Base-by-base conservation (phyloP, 2,797 vertebrate genomes). In the Poeciliopsis gracilis region DNA sequence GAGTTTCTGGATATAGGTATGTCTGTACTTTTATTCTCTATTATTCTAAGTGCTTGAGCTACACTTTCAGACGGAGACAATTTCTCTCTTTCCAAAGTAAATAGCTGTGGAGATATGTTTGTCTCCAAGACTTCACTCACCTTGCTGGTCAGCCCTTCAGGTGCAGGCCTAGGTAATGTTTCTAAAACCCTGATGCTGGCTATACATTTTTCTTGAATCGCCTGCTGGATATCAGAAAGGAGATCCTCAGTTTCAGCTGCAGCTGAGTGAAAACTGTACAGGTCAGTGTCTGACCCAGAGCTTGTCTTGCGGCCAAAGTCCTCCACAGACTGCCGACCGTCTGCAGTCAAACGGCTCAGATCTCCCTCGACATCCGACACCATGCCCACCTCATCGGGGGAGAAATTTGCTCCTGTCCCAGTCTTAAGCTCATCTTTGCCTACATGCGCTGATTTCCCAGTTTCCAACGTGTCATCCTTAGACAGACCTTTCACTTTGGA, bases 191-290 rank as follows among this genome's bases (percentile, higher is more conserved):
- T 25, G 3, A 86, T 80, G 13, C 55, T 89, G 81, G 89, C 84
- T 77, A 82, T 92, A 85, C 95, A 94, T 80, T 97, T 96, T 87
- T 96, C 93, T 84, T 91, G 95, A 77, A 98, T 96, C 77, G 96
- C 96, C 92, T 96, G 96, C 95, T 98, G 97, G 88, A 98, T 98
- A 90, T 99, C 97, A 73, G 95, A 96, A 23, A 98, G 95, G 90
- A 99, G 94, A 91, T 99, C 97, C 84, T 98, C 97, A 82, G 95
- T 95, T 88, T 99, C 98, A 36, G 86, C 83, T 0, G 96, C 95
- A 0, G 97, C 97, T 4, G 98, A 99, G 92, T 99, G 97, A 91
- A 97, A 99, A 94, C 98, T 99, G 88, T 97, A 97, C 82, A 98
- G 95, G 91, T 99, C 98, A 7, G 95, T 96, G 77, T 99, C 98